Percentiles rank a stretch among this genome's conserved stretches.
Conservation (phyloP, 2,113 vertebrate genomes). For the Sphyrna mokarran region DNA sequence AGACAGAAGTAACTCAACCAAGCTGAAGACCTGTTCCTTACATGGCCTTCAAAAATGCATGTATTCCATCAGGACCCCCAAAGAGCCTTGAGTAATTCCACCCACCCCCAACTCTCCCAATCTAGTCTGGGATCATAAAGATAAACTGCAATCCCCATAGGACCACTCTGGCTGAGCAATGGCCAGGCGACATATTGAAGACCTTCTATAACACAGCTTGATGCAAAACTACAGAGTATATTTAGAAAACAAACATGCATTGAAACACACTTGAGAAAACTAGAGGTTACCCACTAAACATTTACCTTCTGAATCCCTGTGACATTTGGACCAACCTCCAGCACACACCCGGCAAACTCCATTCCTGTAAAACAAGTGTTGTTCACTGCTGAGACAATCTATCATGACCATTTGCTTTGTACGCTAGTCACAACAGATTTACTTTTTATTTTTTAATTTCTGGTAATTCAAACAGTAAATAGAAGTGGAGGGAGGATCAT, state of each 20-base stretch:
- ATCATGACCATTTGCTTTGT: neutral
- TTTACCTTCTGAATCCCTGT: constrained; percentile 44
- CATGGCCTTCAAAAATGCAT: neutral
- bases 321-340: constrained; percentile 48
- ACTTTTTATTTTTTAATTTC: neutral
- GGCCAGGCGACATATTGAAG: neutral
- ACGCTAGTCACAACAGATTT: neutral
- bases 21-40: neutral
- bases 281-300: neutral
- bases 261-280: too few species aligned
- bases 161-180: neutral
- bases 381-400: too few species aligned
- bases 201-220: neutral
- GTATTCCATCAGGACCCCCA: neutral
- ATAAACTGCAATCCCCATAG: neutral
- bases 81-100: neutral
- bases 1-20: neutral
- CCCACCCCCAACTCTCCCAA: neutral
- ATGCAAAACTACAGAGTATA: neutral
- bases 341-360: constrained; percentile 51
- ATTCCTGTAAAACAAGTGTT: constrained; percentile 44
- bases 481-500: neutral
- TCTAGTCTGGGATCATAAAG: neutral
- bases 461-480: neutral
- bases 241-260: too few species aligned